Evolutionary conservation across 92 coral and sea anemone genomes (phyloP).

Genomic region (Parazoanthus swiftii): DNA sequence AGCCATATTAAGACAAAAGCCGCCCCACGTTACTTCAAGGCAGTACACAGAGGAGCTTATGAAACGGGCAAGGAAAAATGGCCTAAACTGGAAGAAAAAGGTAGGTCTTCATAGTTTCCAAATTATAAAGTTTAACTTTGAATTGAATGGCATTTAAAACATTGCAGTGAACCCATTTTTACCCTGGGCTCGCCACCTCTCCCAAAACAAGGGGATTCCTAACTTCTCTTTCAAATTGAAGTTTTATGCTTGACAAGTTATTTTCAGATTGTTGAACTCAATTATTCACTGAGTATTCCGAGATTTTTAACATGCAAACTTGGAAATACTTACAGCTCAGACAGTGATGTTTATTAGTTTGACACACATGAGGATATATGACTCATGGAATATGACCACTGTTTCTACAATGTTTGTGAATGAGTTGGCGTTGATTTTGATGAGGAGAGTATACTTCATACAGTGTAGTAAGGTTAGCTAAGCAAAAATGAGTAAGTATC

Average conservation of each 20-base stretch:
- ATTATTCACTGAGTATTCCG: too few relatives aligned
- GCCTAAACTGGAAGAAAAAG: conserved; percentile 36
- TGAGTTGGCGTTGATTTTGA: too few relatives aligned
- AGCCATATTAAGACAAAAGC: conserved; percentile 64
- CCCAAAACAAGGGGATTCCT: too few relatives aligned
- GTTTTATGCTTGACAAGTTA: not conserved
- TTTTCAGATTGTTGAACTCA: too few relatives aligned
- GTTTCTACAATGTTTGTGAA: too few relatives aligned
- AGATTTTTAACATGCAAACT: not conserved
- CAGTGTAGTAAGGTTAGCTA: too few relatives aligned
- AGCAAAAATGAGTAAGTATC: not conserved
- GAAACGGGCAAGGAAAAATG: conserved; percentile 43
- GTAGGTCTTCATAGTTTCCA: not conserved
- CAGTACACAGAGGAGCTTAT: conserved; percentile 52
- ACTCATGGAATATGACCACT: too few relatives aligned
- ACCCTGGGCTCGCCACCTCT: not conserved
- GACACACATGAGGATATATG: too few relatives aligned
- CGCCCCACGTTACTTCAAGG: conserved; percentile 50
- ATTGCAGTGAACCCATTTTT: not conserved
- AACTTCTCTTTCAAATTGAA: not conserved
- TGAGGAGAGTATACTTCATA: too few relatives aligned
- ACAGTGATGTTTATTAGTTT: not conserved
- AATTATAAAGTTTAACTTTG: not conserved
- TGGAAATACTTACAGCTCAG: not conserved
- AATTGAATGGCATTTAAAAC: not conserved